phyloP scores from a whole-genome alignment of 2,888 invertebrate genomes.

The Pheosia tremula region DNA sequence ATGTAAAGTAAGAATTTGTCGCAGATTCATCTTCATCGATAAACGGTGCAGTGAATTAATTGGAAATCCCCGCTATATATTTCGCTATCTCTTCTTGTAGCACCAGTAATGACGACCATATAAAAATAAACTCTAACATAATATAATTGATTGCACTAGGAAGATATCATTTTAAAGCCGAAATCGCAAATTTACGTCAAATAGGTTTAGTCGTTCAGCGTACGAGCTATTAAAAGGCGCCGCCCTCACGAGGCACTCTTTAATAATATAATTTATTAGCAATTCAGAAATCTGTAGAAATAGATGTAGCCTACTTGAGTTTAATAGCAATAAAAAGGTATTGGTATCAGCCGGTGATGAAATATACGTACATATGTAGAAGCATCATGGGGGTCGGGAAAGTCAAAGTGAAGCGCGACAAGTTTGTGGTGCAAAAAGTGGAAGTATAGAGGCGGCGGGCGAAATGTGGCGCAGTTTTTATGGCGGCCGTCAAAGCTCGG shows the following conservation, averaged over 20 bases:
- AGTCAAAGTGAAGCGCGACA: constrained; percentile 73
- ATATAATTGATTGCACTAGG: no score
- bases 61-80: constrained; percentile 36
- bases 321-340: constrained; percentile 35
- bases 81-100: constrained; percentile 9
- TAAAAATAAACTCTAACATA: background rate
- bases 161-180: no score
- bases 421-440: constrained; percentile 70
- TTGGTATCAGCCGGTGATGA: constrained; percentile 17
- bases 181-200: no score
- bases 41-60: constrained; percentile 47
- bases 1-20: constrained; percentile 58
- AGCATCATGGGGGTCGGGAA: constrained; percentile 60
- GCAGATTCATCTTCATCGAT: constrained; percentile 63
- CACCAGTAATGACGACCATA: constrained; percentile 18
- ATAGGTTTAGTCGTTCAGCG: no score
- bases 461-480: constrained; percentile 77
- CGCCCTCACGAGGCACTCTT: no score
- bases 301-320: constrained; percentile 1
- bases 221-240: no score
- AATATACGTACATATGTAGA: constrained; percentile 40
- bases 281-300: no score
- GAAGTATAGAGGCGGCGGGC: constrained; percentile 67
- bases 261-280: no score
- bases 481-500: constrained; percentile 71